Conservation (phyloP, 1,140 invertebrate genomes). For the Drosophila micromelanica region DNA sequence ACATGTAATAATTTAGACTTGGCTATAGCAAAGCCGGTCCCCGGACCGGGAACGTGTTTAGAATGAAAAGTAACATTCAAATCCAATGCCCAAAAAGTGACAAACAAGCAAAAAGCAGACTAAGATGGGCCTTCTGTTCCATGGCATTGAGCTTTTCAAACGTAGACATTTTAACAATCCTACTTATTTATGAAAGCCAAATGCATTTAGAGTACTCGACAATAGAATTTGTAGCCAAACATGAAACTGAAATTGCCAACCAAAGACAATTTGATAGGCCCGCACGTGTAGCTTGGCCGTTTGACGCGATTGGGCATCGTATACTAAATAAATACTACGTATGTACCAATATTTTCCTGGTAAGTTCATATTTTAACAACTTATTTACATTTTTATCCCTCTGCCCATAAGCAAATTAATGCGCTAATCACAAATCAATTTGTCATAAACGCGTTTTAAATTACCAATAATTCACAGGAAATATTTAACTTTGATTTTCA, state of each 20-base stretch:
- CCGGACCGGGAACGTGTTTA: conserved; percentile 53
- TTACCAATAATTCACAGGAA: conserved; percentile 12
- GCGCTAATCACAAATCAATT: not conserved
- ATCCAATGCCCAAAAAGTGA: conserved; percentile 62
- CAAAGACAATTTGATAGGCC: conserved; percentile 54
- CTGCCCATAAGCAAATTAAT: not conserved
- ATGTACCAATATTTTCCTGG: not conserved
- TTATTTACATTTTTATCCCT: conserved; percentile 2
- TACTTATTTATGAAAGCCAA: conserved; percentile 77
- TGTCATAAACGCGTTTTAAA: conserved; percentile 16
- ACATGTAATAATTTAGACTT: conserved; percentile 49
- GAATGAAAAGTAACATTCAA: conserved; percentile 68
- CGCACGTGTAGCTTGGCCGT: conserved; percentile 47
- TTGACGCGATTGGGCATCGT: conserved; percentile 13
- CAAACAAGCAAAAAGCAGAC: conserved; percentile 50
- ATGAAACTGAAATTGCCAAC: conserved; percentile 64
- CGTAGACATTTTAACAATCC: conserved; percentile 70
- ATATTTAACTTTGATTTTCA: not conserved
- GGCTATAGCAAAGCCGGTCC: not conserved
- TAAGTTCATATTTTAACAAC: not conserved
- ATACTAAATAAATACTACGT: conserved; percentile 22
- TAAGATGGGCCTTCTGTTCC: not conserved
- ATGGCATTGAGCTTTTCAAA: conserved; percentile 21
- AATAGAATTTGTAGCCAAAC: conserved; percentile 55
- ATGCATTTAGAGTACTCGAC: conserved; percentile 61